Evolutionary conservation across 1,140 invertebrate species (phyloP), one percentile per base, ranked within the genome.

Genomic region (Kradibia gibbosae): DNA sequence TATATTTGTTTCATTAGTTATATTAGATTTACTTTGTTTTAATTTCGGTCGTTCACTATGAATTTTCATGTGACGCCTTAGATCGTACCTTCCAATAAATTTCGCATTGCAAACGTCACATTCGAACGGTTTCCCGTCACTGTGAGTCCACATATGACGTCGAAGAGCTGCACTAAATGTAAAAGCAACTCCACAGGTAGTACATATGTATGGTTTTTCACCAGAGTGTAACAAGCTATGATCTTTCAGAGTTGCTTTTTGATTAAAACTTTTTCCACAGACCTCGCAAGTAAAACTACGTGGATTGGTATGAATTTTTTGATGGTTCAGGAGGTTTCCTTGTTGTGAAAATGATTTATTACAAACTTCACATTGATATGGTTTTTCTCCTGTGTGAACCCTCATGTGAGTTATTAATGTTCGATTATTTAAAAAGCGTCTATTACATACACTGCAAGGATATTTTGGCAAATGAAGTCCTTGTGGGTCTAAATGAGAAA

Each of bases 311-410:
- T 94, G 93, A 80, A 93, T 93, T 62, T 92, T 90, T n/a, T 89
- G 83, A 80, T 94, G 93, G 85, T 93, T 93, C 2, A 92, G 85
- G 2, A 94, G 83, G 85, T 93, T 93, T 11, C 92, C 92, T 55
- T 92, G 91, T 79, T 93, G 93, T 0, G 93, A 92, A 80, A 93
- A 93, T 5, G 88, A 86, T 76, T 92, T 92, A 0, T 86, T 80
- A 78, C 93, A 93, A 8, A 90, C 79, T 0, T 91, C 86, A 81
- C 93, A 93, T 15, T 90, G 86, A 70, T 91, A 93, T 0, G 94
- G 93, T 72, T 93, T 94, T 74, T 94, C 93, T 0, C 92, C 92
- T 1, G 94, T 95, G 83, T 96, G 95, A 1, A 95, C 94, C 3
- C 95, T 89, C 84, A 92, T 90, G 70, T 93, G 92, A 3, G 86